Percentiles rank a stretch among this genome's conserved stretches.
These are phyloP conservation scores for Apodemia duryi DNA, from an alignment of 2,888 invertebrate species.

Conservation along the genomic window DNA sequence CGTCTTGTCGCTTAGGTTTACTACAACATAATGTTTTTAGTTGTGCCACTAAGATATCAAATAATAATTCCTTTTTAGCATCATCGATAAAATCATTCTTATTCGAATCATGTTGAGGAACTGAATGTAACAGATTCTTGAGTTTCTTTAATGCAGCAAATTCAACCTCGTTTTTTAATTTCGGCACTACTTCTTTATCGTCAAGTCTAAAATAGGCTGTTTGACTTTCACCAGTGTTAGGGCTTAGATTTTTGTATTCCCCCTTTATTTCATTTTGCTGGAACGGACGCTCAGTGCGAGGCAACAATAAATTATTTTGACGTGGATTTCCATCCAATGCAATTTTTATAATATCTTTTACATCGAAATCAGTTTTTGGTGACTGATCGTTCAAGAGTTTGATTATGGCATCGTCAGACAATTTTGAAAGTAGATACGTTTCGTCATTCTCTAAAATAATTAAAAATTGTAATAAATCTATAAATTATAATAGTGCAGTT, in stretches of 20 bases:
- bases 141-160: constrained; percentile 54
- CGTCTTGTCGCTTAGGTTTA: constrained; percentile 32
- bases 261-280: constrained; percentile 23
- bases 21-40: constrained; percentile 63
- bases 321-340: constrained; percentile 28
- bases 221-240: background rate
- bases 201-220: constrained; percentile 55
- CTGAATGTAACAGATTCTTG: constrained; percentile 50
- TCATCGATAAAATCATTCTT: constrained; percentile 41
- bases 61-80: constrained; percentile 56
- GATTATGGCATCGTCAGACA: constrained; percentile 58
- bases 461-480: constrained; percentile 8
- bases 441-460: constrained; percentile 49
- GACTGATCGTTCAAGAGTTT: constrained; percentile 55
- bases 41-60: constrained; percentile 62
- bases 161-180: constrained; percentile 43
- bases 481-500: background rate
- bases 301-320: constrained; percentile 16
- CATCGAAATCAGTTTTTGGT: constrained; percentile 48
- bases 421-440: constrained; percentile 58
- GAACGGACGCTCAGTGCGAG: constrained; percentile 4
- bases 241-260: constrained; percentile 26
- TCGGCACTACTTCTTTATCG: constrained; percentile 50
- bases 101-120: constrained; percentile 36
- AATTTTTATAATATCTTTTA: constrained; percentile 51